phyloP scores from a whole-genome alignment of 2,113 vertebrate species.

The Oncorhynchus tshawytscha region DNA sequence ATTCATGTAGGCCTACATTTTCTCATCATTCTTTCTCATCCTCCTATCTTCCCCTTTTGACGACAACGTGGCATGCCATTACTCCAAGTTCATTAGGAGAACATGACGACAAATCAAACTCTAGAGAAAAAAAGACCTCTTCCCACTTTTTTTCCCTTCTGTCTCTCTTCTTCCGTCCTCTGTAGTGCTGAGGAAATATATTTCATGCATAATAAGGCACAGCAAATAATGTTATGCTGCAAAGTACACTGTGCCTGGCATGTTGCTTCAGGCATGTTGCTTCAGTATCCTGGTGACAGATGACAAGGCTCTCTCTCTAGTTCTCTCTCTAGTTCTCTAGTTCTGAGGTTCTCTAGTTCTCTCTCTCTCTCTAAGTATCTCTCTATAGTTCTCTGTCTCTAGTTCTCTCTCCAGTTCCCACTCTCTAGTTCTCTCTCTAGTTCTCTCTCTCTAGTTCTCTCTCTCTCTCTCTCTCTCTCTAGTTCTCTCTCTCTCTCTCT shows the following conservation, averaged over 20 bases:
- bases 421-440: no score
- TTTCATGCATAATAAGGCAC: slow-evolving; percentile 59
- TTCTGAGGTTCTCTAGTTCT: slow-evolving; percentile 7
- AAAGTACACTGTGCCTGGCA: slow-evolving; percentile 56
- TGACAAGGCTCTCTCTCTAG: slow-evolving; percentile 15
- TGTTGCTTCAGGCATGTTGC: slow-evolving; percentile 53
- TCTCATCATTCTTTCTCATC: neutral
- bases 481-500: no score
- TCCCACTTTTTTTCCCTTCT: neutral
- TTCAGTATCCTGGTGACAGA: slow-evolving; percentile 53
- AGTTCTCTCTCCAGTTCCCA: no score
- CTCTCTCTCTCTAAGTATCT: no score
- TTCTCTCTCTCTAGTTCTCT: no score
- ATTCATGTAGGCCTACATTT: neutral
- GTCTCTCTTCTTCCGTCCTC: slow-evolving; percentile 18
- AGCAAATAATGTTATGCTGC: slow-evolving; percentile 63
- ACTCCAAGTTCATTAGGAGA: slow-evolving; percentile 35
- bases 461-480: no score
- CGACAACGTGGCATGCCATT: slow-evolving; percentile 27
- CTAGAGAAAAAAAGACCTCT: slow-evolving; percentile 14
- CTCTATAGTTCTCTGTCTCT: no score
- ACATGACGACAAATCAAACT: slow-evolving; percentile 21
- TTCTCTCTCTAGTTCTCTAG: no score
- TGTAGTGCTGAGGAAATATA: slow-evolving; percentile 52
- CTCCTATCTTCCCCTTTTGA: slow-evolving; percentile 9